A percentile compares a stretch with the other conserved stretches of the same genome.
Conservation (phyloP, 2,888 invertebrate species). For the Ceramica pisi region DNA sequence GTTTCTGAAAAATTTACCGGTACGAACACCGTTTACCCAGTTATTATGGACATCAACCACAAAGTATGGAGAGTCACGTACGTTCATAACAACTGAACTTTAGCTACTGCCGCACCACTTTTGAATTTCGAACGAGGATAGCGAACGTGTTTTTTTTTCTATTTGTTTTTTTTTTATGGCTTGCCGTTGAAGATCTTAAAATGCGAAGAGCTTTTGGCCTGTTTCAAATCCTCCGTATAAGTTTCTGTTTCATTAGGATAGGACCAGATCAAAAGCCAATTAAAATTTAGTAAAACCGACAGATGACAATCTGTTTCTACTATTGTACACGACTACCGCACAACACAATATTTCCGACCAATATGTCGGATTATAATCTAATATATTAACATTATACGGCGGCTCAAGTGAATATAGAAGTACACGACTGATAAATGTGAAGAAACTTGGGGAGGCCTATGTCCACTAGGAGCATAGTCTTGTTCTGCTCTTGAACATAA, state of each 20-base stretch:
- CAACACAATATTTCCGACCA: no score
- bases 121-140: slow-evolving; percentile 65
- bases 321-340: no score
- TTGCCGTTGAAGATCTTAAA: slow-evolving; percentile 10
- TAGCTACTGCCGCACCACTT: slow-evolving; percentile 69
- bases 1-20: slow-evolving; percentile 50
- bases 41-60: slow-evolving; percentile 64
- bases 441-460: no score
- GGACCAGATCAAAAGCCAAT: no score
- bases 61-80: slow-evolving; percentile 75
- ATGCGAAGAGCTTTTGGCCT: not conserved
- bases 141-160: slow-evolving; percentile 35
- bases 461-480: no score
- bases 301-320: no score
- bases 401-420: no score
- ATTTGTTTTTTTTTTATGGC: slow-evolving; percentile 27
- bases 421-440: no score
- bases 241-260: not conserved
- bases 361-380: no score
- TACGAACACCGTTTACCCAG: slow-evolving; percentile 50
- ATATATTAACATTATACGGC: no score
- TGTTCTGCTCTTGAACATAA: no score
- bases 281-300: no score
- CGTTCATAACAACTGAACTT: slow-evolving; percentile 82
- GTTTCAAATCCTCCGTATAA: not conserved